Conservation (phyloP, 2,888 invertebrate genomes). For the Dione vanillae region DNA sequence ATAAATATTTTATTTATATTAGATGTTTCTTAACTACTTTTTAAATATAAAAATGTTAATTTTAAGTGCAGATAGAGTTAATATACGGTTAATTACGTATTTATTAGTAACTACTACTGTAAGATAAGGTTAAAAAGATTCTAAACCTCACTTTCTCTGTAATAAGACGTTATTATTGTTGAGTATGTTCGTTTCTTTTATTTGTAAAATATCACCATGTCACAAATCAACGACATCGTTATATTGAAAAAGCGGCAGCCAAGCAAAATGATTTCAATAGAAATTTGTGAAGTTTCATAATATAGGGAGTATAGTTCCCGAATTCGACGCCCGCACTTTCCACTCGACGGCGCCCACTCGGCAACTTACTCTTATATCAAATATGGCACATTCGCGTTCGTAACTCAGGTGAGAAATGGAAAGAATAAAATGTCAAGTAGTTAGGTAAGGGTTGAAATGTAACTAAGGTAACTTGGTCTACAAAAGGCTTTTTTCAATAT, state of each 20-base stretch:
- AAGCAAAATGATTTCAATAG: slow-evolving; percentile 22
- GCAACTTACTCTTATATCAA: slow-evolving; percentile 31
- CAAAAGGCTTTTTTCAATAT: background rate
- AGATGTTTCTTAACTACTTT: too few species aligned
- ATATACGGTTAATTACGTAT: too few species aligned
- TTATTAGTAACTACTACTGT: too few species aligned
- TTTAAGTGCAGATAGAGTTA: too few species aligned
- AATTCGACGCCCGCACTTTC: slow-evolving; percentile 29
- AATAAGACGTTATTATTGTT: too few species aligned
- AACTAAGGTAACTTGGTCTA: background rate
- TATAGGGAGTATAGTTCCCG: slow-evolving; percentile 25
- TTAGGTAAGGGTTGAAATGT: slow-evolving; percentile 8
- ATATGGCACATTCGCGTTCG: slow-evolving; percentile 26
- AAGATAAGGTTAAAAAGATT: too few species aligned
- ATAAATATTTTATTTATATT: too few species aligned
- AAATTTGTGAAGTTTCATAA: slow-evolving; percentile 21
- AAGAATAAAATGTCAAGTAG: slow-evolving; percentile 21
- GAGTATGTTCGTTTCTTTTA: background rate
- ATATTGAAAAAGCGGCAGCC: slow-evolving; percentile 13
- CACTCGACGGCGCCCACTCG: slow-evolving; percentile 30
- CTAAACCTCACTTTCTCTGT: too few species aligned
- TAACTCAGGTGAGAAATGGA: slow-evolving; percentile 27
- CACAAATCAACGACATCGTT: background rate
- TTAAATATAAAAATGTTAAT: too few species aligned
- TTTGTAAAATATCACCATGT: background rate